Conservation (phyloP, 2,888 invertebrate genomes). For the Eilema griseolum region DNA sequence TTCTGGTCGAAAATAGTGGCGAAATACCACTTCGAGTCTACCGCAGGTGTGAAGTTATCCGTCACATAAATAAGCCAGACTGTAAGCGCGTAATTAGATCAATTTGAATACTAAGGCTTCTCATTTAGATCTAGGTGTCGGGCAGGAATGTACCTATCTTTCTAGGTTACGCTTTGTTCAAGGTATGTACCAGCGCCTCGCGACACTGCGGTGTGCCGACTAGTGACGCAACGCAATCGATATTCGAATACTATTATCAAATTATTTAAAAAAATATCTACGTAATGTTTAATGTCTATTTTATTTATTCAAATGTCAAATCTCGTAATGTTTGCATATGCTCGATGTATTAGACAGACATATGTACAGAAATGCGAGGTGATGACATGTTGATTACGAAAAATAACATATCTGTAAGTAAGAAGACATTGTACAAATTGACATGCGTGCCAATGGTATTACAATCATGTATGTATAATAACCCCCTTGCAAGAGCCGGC, state of each 20-base stretch:
- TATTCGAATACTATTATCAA: slow-evolving; percentile 49
- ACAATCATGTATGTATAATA: too few relatives aligned
- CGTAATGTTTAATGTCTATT: background rate
- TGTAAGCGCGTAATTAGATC: slow-evolving; percentile 1
- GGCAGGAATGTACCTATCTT: background rate
- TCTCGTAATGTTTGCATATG: slow-evolving; percentile 14
- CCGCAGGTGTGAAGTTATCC: background rate
- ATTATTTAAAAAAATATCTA: slow-evolving; percentile 42
- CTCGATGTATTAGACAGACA: slow-evolving; percentile 5
- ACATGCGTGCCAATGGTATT: too few relatives aligned
- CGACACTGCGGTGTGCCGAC: slow-evolving; percentile 22
- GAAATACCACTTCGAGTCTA: background rate
- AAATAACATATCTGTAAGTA: background rate
- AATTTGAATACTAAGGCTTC: background rate
- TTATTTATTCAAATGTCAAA: slow-evolving; percentile 36
- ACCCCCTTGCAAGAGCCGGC: too few relatives aligned
- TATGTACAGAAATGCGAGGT: background rate
- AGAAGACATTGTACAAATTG: too few relatives aligned
- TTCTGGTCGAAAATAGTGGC: too few relatives aligned
- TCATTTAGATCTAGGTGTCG: background rate
- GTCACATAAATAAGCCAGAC: background rate
- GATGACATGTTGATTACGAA: slow-evolving; percentile 8
- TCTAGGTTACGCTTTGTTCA: slow-evolving; percentile 24
- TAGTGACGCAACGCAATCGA: slow-evolving; percentile 49
- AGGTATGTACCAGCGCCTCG: slow-evolving; percentile 36